Evolutionary conservation across 2,888 invertebrate genomes (phyloP).

Genomic region (Salticus scenicus): DNA sequence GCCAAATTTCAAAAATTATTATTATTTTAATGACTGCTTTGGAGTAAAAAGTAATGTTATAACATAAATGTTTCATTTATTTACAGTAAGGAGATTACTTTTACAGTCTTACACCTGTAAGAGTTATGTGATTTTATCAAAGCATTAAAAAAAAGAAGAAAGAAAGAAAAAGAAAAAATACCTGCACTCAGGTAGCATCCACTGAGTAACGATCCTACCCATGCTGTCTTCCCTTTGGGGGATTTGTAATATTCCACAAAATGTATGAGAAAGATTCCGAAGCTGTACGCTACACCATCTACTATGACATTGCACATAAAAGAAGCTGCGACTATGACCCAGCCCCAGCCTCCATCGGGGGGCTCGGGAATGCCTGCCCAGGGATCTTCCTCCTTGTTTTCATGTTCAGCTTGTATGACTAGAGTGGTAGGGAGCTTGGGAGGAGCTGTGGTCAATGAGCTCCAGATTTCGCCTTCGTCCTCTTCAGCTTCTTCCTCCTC

Average conservation of each 20-base stretch:
- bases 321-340: conserved; percentile 96
- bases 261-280: conserved; percentile 91
- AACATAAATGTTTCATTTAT: too few species aligned
- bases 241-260: conserved; percentile 88
- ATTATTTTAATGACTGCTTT: too few species aligned
- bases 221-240: conserved; percentile 90
- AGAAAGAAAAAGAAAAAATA: too few species aligned
- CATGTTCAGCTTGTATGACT: conserved; percentile 13
- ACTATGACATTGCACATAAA: conserved; percentile 99
- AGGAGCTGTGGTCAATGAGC: conserved; percentile 55
- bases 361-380: conserved; percentile 65
- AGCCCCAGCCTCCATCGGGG: conserved; percentile 84
- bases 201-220: conserved; percentile 95
- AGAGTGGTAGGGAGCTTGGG: conserved; percentile 57
- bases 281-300: conserved; percentile 98
- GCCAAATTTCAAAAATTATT: too few species aligned
- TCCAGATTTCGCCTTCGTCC: conserved; percentile 51
- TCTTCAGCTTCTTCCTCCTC: conserved; percentile 58
- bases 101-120: too few species aligned
- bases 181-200: conserved; percentile 95
- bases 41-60: too few species aligned
- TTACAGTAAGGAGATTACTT: too few species aligned
- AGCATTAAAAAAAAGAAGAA: too few species aligned
- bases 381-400: conserved; percentile 16
- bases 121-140: too few species aligned